Percentiles rank a stretch among this genome's conserved stretches.
Conservation (phyloP, 2,113 vertebrate species). For the Jaculus jaculus region DNA sequence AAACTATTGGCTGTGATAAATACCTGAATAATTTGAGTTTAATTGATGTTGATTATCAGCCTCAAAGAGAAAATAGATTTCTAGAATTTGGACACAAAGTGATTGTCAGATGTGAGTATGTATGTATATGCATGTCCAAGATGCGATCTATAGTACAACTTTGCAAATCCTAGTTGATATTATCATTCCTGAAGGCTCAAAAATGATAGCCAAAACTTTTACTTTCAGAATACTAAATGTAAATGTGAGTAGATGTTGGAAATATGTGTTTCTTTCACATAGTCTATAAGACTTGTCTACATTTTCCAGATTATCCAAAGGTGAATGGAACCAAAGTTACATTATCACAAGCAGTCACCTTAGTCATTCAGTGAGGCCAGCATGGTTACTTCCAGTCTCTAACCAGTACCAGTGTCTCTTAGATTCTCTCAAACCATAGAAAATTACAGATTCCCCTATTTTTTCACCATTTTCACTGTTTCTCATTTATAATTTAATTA, state of each 20-base stretch:
- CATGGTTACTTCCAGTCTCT: background rate
- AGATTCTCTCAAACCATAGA: background rate
- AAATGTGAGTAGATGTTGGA: background rate
- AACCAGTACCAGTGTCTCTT: background rate
- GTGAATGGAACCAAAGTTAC: background rate
- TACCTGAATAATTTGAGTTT: background rate
- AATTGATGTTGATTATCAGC: background rate
- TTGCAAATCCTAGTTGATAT: background rate
- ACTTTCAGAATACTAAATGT: background rate
- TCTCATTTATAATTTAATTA: constrained; percentile 28
- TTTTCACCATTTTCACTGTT: constrained; percentile 29
- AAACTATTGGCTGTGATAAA: background rate
- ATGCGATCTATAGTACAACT: background rate
- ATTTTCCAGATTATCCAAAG: background rate
- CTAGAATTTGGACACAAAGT: background rate
- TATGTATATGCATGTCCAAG: background rate
- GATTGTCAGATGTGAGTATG: background rate
- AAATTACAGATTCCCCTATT: background rate
- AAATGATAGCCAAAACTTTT: background rate
- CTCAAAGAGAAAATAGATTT: constrained; percentile 5
- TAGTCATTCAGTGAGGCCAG: background rate
- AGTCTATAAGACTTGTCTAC: background rate
- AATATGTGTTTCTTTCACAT: background rate
- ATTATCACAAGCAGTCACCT: background rate
- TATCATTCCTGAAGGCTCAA: background rate